Evolutionary conservation across 2,888 invertebrate species (phyloP).

Genomic region (Mimachlamys varia): DNA sequence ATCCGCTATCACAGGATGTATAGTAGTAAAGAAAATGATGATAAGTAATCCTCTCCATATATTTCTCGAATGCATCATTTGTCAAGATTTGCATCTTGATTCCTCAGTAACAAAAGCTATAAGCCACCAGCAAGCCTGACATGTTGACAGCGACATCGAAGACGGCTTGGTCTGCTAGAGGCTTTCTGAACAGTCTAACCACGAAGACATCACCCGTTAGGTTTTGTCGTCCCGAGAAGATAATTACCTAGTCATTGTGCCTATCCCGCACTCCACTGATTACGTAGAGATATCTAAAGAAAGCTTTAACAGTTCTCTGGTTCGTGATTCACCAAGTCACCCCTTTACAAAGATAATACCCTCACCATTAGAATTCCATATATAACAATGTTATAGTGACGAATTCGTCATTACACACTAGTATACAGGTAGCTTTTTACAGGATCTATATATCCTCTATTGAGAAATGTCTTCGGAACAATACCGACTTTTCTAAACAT

Average conservation of each 20-base stretch:
- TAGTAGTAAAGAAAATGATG: neutral
- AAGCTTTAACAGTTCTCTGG: neutral
- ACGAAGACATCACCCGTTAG: neutral
- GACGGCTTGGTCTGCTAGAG: neutral
- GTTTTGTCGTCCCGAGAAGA: neutral
- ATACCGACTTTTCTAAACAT: neutral
- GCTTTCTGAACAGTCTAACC: neutral
- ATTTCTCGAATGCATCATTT: neutral
- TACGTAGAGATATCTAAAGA: neutral
- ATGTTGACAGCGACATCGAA: neutral
- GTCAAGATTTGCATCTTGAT: slow-evolving; percentile 7
- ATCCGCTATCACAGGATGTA: neutral
- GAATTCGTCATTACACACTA: neutral
- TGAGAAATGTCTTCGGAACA: neutral
- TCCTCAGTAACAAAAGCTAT: neutral
- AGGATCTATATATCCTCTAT: neutral
- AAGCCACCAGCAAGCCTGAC: neutral
- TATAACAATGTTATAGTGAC: neutral
- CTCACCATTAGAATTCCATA: neutral
- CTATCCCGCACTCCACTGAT: neutral
- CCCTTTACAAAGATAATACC: slow-evolving; percentile 10
- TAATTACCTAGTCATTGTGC: neutral
- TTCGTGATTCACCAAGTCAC: neutral
- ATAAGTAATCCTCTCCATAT: neutral
- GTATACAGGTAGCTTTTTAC: neutral